Base-by-base conservation (phyloP, 2,797 vertebrate species). In the Acrossocheilus fasciatus region DNA sequence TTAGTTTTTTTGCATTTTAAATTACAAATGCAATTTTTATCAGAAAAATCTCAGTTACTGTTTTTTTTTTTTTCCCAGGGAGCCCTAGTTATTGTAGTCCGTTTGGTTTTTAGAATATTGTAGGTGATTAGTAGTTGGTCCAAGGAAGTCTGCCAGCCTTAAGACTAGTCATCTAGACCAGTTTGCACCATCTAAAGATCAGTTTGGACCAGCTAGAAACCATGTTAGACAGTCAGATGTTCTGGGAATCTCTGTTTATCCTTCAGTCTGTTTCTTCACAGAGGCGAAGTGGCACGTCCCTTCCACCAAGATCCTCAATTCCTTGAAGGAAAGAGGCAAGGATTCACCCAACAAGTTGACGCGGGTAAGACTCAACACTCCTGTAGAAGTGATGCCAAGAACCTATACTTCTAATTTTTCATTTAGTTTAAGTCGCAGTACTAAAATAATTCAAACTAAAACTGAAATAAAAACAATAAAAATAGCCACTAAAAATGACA, bases 201-300 rank as follows among this genome's bases (percentile, higher is more conserved):
- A 69, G 30, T 39, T 23, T 72, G 11, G 20, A n/a, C 11, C 6
- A 12, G 47, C 2, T 52, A 52, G 12, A 50, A 50, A 69, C 6
- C 30, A 9, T 1, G 7, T 73, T 20, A 34, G 69, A 82, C 69
- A 1, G 20, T 70, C n/a, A 52, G 17, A n/a, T 82, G 47, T 72
- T 57, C 36, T 41, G 66, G n/a, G 34, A 10, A 64, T 6, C 62
- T 69, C 36, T 43, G 26, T 15, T 17, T 70, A 17, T 75, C 12
- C 14, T 17, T 57, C 18, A 36, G 70, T 17, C 43, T 75, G 0
- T 73, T 54, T 20, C 3, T 39, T 39, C 86, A 78, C 95, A 99
- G 98, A 98, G 91, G 95, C 96, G 89, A 99, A 98, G 89, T 99
- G 97, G 97, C 97, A 98, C 85, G 94, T 96, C 86, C 96, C 97